phyloP scores from a whole-genome alignment of 2,888 invertebrate genomes.

The Andrena hattorfiana region DNA sequence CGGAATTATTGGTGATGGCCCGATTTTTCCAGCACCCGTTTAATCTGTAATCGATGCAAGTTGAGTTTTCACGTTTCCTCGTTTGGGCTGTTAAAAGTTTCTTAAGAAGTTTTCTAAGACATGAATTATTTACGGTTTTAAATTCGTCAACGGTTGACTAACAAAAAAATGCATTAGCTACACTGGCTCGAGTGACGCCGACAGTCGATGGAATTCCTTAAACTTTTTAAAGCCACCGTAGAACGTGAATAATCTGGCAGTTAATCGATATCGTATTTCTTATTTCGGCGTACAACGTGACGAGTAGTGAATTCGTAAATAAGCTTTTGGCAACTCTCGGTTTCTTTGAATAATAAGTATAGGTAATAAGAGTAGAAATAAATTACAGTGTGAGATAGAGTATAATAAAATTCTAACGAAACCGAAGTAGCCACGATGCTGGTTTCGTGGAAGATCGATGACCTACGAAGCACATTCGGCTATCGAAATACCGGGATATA shows the following conservation, averaged over 20 bases:
- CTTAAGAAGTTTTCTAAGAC: background rate
- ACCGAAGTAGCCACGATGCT: background rate
- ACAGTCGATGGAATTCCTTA: background rate
- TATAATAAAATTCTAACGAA: background rate
- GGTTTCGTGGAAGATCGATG: constrained; percentile 65
- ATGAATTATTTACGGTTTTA: constrained; percentile 1
- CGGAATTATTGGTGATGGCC: too few relatives aligned
- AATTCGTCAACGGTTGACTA: background rate
- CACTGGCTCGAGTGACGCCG: background rate
- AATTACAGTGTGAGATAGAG: background rate
- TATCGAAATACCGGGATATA: constrained; percentile 51
- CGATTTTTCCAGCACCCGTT: too few relatives aligned
- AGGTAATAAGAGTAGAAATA: background rate
- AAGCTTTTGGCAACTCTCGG: background rate
- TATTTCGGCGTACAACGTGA: background rate
- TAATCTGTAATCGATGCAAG: too few relatives aligned
- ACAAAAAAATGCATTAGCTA: constrained; percentile 3
- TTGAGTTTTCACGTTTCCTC: too few relatives aligned
- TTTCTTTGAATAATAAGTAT: background rate
- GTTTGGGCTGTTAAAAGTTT: too few relatives aligned
- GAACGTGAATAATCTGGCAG: background rate
- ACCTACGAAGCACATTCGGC: constrained; percentile 45
- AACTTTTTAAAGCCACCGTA: background rate
- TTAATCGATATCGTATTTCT: background rate
- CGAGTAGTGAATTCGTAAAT: background rate